Evolutionary conservation across 1,140 invertebrate species (phyloP).

Genomic region (Caenorhabditis brenneri): DNA sequence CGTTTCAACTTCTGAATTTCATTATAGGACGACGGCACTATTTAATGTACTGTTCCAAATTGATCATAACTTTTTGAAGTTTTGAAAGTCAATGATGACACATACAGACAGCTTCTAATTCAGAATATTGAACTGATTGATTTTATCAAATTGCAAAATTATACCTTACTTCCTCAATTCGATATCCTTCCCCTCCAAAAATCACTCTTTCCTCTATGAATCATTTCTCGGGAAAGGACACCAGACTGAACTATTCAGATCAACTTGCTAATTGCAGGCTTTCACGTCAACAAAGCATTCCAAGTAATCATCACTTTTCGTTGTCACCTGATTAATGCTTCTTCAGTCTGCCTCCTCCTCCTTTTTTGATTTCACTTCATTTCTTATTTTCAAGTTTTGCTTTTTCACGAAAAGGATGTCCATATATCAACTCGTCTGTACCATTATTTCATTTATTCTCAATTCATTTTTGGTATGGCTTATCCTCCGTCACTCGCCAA

Average conservation of each 20-base stretch:
- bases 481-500: not conserved
- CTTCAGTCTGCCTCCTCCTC: not conserved
- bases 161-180: too few relatives aligned
- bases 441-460: not conserved
- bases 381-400: not conserved
- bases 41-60: too few relatives aligned
- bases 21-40: too few relatives aligned
- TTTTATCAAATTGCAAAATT: too few relatives aligned
- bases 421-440: not conserved
- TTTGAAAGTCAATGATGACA: too few relatives aligned
- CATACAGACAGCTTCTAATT: too few relatives aligned
- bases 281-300: not conserved
- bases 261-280: not conserved
- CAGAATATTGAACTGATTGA: too few relatives aligned
- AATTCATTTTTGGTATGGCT: slow-evolving; percentile 10
- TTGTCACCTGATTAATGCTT: not conserved
- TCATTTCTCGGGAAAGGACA: not conserved
- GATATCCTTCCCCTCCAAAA: too few relatives aligned
- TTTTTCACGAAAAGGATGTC: not conserved
- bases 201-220: not conserved
- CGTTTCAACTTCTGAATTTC: too few relatives aligned
- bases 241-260: not conserved
- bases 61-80: too few relatives aligned
- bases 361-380: not conserved
- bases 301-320: not conserved